Conservation (phyloP, 2,797 vertebrate species). For the Heteromormyrus szaboi region DNA sequence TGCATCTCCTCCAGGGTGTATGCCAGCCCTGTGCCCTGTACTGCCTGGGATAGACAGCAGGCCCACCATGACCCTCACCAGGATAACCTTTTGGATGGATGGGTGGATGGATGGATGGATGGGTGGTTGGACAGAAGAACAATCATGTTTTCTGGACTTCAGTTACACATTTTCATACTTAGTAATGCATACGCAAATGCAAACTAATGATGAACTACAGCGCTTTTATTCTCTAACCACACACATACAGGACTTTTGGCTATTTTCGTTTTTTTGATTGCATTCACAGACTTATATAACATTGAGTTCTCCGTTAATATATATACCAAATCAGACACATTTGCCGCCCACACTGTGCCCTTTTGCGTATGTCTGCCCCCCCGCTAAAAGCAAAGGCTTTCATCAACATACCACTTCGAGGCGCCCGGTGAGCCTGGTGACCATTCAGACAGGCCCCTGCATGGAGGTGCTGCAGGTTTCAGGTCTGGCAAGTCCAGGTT, state of each 20-base stretch:
- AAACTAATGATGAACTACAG: not conserved
- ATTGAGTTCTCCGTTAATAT: not conserved
- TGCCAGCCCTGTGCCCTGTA: not conserved
- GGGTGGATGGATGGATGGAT: not conserved
- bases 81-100: not conserved
- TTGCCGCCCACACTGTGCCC: not conserved
- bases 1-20: not conserved
- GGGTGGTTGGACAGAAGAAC: not conserved
- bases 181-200: not conserved
- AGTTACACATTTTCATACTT: not conserved
- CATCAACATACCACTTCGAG: constrained; percentile 38
- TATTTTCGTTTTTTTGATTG: not conserved
- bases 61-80: not conserved
- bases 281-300: not conserved
- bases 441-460: not conserved
- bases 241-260: not conserved
- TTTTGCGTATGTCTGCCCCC: not conserved
- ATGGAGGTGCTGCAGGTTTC: not conserved
- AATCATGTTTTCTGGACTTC: not conserved
- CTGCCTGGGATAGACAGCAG: not conserved
- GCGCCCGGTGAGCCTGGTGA: not conserved
- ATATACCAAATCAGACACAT: not conserved
- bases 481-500: not conserved
- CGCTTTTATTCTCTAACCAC: not conserved
- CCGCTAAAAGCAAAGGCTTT: constrained; percentile 39